Base-by-base conservation (phyloP, 2,797 vertebrate species). In the Acipenser transmontanus region DNA sequence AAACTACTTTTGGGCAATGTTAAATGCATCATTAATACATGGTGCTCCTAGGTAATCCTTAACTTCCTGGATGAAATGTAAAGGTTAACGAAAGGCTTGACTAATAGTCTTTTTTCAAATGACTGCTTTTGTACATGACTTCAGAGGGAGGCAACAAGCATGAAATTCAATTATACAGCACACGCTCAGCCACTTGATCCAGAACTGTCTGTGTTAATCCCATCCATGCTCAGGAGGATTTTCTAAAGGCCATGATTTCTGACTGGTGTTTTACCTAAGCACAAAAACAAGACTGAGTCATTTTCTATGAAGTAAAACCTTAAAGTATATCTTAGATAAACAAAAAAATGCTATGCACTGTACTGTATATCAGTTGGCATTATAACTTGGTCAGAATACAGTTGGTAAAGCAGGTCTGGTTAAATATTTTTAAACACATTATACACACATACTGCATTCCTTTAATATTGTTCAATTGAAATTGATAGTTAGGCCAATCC, bases 111-210 rank as follows among this genome's bases (percentile, higher is more conserved):
- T 82, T 84, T 94, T 93, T 95, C 93, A 91, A 88, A 84, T 95
- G 94, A 95, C 89, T 72, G 94, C 93, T 89, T 93, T 90, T 77
- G 50, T 94, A 92, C 93, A 91, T 92, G 71, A 94, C 93, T 96
- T 97, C 94, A 96, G 92, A 97, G 85, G 84, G 78, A 88, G 86
- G 84, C 91, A 87, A 87, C 67, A 71, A 91, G 93, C 93, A 89
- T 95, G 93, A 96, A 96, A 96, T 94, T 92, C 82, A 94, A 96
- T 97, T 93, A 95, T 80, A 81, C 76, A 72, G 87, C 91, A 88
- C 91, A 89, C 86, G 82, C 89, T 94, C 88, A 81, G 84, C 75
- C 78, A 88, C 84, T 80, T 88, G 78, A 83, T 91, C 83, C 90
- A 87, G 88, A 90, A 86, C 80, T 85, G 81, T 84, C 88, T 84